Conservation (phyloP, 2,888 invertebrate genomes). For the Phortica magna region DNA sequence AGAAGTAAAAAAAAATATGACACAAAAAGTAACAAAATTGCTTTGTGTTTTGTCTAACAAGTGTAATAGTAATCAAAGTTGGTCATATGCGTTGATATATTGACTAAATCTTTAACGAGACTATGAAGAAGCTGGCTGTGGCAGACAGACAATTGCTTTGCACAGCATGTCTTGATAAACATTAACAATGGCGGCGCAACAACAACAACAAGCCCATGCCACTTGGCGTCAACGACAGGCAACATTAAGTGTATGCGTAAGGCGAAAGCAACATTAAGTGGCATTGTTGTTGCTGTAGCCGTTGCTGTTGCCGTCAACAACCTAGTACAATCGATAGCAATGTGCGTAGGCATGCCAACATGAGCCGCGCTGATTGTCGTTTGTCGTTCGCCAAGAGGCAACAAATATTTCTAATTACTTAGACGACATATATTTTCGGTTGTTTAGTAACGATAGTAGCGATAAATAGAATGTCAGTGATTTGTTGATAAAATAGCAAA, state of each 20-base stretch:
- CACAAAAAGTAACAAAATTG: neutral
- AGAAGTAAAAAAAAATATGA: constrained; percentile 12
- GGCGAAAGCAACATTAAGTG: neutral
- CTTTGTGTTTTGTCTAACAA: constrained; percentile 41
- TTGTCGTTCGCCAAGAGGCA: neutral
- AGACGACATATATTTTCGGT: neutral
- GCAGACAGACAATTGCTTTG: neutral
- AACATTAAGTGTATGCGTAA: neutral
- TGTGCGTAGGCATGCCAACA: constrained; percentile 27
- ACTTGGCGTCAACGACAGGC: neutral
- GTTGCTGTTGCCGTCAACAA: neutral
- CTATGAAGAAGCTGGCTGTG: neutral
- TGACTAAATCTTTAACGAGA: constrained; percentile 36
- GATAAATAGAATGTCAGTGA: neutral
- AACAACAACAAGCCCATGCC: neutral
- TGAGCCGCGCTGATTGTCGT: neutral
- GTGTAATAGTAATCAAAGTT: constrained; percentile 55
- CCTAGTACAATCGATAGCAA: constrained; percentile 18
- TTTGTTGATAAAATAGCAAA: neutral
- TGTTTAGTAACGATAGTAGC: no score
- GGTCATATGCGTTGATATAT: constrained; percentile 45
- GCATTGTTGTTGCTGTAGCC: no score
- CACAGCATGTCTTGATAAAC: no score
- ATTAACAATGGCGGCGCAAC: neutral
- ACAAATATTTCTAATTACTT: constrained; percentile 35